Percentiles rank a stretch among this genome's conserved stretches.
These are phyloP conservation scores for Pipistrellus nathusii DNA, from an alignment of 2,797 vertebrate genomes.

Conservation along the genomic window DNA sequence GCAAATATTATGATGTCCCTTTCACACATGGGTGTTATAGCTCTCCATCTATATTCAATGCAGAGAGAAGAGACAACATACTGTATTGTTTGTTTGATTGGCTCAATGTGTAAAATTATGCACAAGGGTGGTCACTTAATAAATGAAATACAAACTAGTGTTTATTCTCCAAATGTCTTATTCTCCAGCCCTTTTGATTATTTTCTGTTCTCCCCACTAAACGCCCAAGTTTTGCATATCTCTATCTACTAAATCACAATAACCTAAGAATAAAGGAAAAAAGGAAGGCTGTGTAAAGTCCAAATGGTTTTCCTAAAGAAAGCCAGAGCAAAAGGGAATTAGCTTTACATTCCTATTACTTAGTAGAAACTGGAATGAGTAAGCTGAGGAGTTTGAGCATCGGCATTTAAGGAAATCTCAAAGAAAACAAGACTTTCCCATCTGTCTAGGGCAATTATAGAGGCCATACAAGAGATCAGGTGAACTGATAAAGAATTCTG, in stretches of 20 bases:
- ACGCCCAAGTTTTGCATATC: neutral
- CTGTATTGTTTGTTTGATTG: neutral
- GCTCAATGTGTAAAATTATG: neutral
- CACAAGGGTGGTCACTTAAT: constrained; percentile 8
- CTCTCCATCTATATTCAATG: neutral
- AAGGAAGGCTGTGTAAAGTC: neutral
- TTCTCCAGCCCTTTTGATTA: constrained; percentile 6
- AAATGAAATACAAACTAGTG: constrained; percentile 17
- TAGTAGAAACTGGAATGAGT: constrained; percentile 4
- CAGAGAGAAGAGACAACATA: constrained; percentile 28
- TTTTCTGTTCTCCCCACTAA: constrained; percentile 38
- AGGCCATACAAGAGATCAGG: neutral
- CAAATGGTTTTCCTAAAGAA: constrained; percentile 47
- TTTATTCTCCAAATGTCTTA: constrained; percentile 3
- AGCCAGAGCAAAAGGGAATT: neutral
- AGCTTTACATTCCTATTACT: constrained; percentile 34
- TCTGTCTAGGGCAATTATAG: neutral
- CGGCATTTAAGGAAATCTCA: neutral
- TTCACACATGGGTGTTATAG: neutral
- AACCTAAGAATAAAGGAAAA: constrained; percentile 17
- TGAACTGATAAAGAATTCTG: neutral
- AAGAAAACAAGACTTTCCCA: neutral
- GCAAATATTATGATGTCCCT: neutral
- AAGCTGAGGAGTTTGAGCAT: neutral
- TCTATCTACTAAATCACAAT: constrained; percentile 39